phyloP scores from a whole-genome alignment of 2,888 invertebrate species.

The Rhingia campestris region DNA sequence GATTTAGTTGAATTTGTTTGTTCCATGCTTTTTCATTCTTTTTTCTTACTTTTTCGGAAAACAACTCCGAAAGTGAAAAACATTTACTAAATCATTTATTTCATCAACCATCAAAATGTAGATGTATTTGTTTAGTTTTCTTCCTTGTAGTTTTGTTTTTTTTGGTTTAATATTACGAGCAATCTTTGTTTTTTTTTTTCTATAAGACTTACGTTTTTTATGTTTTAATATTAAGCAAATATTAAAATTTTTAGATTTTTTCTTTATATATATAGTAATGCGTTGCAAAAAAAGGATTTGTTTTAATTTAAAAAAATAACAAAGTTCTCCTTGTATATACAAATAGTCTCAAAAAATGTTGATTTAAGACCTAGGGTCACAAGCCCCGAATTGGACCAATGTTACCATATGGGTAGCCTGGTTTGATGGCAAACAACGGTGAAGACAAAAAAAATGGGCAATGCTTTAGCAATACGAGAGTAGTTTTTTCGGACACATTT shows the following conservation, averaged over 20 bases:
- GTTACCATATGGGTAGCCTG: too few species aligned
- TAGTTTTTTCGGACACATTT: too few species aligned
- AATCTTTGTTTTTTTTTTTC: slow-evolving; percentile 29
- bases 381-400: too few species aligned
- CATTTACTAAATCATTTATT: slow-evolving; percentile 46
- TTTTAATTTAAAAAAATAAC: too few species aligned
- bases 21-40: slow-evolving; percentile 68
- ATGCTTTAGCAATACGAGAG: too few species aligned
- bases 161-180: slow-evolving; percentile 13
- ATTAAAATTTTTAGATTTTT: background rate
- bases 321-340: too few species aligned
- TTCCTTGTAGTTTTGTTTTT: slow-evolving; percentile 3
- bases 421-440: too few species aligned
- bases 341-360: too few species aligned
- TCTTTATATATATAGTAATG: background rate
- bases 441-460: too few species aligned
- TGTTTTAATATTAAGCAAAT: background rate
- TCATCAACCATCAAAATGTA: slow-evolving; percentile 26
- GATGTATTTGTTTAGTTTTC: slow-evolving; percentile 1
- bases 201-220: background rate
- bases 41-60: slow-evolving; percentile 1
- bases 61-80: background rate
- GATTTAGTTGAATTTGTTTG: slow-evolving; percentile 71
- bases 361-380: too few species aligned
- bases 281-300: too few species aligned